Base-by-base conservation (phyloP, 2,113 vertebrate genomes). In the Ploceus nigricollis region DNA sequence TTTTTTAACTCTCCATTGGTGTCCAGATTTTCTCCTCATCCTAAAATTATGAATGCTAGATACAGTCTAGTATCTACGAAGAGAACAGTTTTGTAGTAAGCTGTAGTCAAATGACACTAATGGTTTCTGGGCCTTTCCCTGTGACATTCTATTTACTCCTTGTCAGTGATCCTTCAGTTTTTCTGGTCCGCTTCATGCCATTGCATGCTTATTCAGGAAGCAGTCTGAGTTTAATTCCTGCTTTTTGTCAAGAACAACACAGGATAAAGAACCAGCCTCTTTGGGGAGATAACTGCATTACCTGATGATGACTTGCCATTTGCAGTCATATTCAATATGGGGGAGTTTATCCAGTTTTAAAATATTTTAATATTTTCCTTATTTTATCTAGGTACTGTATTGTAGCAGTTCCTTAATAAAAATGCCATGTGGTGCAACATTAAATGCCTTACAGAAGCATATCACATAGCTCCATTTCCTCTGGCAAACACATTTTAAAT, bases 401-500 rank as follows among this genome's bases (percentile, higher is more conserved):
- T 86, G 14, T 58, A 73, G 54, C 72, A 44, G 15, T n/a, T 91
- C 24, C 19, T 93, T 51, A 63, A 70, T 73, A 71, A 83, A 80
- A 93, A 83, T 64, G 15, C 64, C 47, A 42, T 23, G 40, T 66
- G 25, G 16, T 66, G 28, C 47, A 63, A 68, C 27, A 30, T 54
- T 47, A 64, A 51, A 81, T 1, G 17, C 76, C 64, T 89, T 78
- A 60, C 19, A 75, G 69, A 75, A 83, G 51, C 72, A 73, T 60
- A 63, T 44, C 19, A 30, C 79, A 80, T 30, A 73, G 79, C 76
- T 93, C 64, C 23, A 54, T 77, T 90, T 96, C 42, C 82, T 65
- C 68, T 82, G 75, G 79, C 72, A 92, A 92, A 56, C 60, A 63
- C 44, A 66, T 83, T 94, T 83, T 54, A 78, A 97, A 92, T 96